These are phyloP conservation scores for Chelonia mydas DNA, from an alignment of 2,797 vertebrate species.

Conservation along the genomic window DNA sequence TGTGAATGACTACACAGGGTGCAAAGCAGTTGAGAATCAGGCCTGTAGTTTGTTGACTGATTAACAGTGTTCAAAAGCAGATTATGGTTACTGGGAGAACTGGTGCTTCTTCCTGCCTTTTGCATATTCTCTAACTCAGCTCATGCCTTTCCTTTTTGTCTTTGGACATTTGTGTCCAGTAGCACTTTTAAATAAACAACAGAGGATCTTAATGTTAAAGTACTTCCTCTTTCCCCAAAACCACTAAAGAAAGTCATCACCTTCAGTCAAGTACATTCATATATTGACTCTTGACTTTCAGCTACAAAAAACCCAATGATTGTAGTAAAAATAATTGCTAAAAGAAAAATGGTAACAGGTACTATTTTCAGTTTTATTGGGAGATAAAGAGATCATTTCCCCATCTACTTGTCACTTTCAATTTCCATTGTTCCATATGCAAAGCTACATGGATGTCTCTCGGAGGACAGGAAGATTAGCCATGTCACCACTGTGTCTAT, in stretches of 20 bases:
- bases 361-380: constrained; percentile 61
- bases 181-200: background rate
- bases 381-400: constrained; percentile 65
- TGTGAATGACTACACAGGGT: background rate
- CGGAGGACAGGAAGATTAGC: constrained; percentile 6
- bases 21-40: background rate
- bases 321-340: constrained; percentile 63
- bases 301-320: constrained; percentile 52
- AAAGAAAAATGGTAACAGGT: constrained; percentile 60
- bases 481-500: background rate
- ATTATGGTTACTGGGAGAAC: background rate
- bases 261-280: constrained; percentile 51
- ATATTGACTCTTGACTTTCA: constrained; percentile 55
- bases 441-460: constrained; percentile 50
- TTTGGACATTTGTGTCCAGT: background rate
- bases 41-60: background rate
- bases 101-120: background rate
- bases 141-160: background rate
- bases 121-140: background rate
- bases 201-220: background rate
- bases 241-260: constrained; percentile 26
- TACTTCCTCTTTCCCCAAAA: background rate
- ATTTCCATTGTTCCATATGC: constrained; percentile 62
- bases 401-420: constrained; percentile 61
- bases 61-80: background rate